Evolutionary conservation across 1,140 invertebrate genomes (phyloP).

Genomic region (Lepidotrigona ventralis): DNA sequence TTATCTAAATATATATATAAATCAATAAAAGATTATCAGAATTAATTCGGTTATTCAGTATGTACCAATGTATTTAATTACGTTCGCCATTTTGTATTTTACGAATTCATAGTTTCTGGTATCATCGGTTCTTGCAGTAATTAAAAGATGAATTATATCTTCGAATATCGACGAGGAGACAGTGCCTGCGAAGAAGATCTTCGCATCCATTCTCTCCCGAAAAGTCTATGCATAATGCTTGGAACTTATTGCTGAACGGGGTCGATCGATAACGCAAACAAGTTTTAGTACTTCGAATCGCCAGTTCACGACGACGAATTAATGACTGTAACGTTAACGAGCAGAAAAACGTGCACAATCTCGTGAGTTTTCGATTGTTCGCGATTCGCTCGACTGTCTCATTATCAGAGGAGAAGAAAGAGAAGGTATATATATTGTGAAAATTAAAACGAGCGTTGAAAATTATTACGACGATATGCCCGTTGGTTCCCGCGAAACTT

Average conservation of each 20-base stretch:
- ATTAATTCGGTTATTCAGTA: no score
- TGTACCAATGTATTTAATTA: no score
- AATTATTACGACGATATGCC: not conserved
- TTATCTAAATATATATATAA: no score
- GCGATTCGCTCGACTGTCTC: not conserved
- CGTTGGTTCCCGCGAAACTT: conserved; percentile 1
- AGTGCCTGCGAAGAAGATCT: not conserved
- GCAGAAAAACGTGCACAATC: not conserved
- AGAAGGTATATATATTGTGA: not conserved
- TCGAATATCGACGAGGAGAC: not conserved
- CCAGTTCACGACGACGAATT: not conserved
- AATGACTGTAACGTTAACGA: not conserved
- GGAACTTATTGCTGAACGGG: not conserved
- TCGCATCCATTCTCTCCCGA: not conserved
- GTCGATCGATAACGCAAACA: conserved; percentile 16
- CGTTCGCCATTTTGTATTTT: no score
- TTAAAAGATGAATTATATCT: not conserved
- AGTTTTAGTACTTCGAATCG: not conserved
- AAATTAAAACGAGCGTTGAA: not conserved
- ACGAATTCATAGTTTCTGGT: no score
- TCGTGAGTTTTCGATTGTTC: not conserved
- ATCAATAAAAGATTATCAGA: no score
- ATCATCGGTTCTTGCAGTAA: not conserved
- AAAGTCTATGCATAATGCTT: not conserved
- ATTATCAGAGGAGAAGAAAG: not conserved